These are phyloP conservation scores for Nephrocerus scutellatus DNA, from an alignment of 2,888 invertebrate species.

Conservation along the genomic window DNA sequence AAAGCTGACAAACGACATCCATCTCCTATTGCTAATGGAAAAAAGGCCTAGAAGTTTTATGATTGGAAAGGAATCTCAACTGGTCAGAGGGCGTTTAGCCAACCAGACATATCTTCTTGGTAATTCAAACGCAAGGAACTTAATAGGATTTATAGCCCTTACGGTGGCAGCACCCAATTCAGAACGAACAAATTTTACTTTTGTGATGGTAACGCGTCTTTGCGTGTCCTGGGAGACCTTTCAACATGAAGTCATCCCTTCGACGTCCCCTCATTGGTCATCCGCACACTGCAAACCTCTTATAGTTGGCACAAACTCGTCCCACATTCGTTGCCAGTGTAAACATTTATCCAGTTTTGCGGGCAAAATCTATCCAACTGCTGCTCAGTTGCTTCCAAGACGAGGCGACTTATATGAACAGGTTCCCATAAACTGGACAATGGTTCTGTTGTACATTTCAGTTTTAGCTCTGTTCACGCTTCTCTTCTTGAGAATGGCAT, in stretches of 20 bases:
- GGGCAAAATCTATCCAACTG: slow-evolving; percentile 16
- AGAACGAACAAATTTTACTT: slow-evolving; percentile 14
- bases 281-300: slow-evolving; percentile 22
- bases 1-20: slow-evolving; percentile 13
- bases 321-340: slow-evolving; percentile 23
- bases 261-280: slow-evolving; percentile 23
- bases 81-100: neutral
- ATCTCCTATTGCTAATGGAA: slow-evolving; percentile 16
- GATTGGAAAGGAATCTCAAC: slow-evolving; percentile 7
- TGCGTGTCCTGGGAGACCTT: slow-evolving; percentile 24
- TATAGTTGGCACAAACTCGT: slow-evolving; percentile 2
- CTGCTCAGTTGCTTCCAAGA: slow-evolving; percentile 3
- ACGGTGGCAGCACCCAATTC: slow-evolving; percentile 13
- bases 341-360: slow-evolving; percentile 26
- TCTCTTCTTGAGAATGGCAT: slow-evolving; percentile 10
- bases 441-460: slow-evolving; percentile 12
- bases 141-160: slow-evolving; percentile 11
- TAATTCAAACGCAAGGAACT: neutral
- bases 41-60: slow-evolving; percentile 22
- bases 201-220: slow-evolving; percentile 12
- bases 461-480: slow-evolving; percentile 1
- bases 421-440: slow-evolving; percentile 18
- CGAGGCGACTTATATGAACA: slow-evolving; percentile 8
- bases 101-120: slow-evolving; percentile 7
- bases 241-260: slow-evolving; percentile 5